phyloP scores from a whole-genome alignment of 2,888 invertebrate species.

The Agrotis puta region DNA sequence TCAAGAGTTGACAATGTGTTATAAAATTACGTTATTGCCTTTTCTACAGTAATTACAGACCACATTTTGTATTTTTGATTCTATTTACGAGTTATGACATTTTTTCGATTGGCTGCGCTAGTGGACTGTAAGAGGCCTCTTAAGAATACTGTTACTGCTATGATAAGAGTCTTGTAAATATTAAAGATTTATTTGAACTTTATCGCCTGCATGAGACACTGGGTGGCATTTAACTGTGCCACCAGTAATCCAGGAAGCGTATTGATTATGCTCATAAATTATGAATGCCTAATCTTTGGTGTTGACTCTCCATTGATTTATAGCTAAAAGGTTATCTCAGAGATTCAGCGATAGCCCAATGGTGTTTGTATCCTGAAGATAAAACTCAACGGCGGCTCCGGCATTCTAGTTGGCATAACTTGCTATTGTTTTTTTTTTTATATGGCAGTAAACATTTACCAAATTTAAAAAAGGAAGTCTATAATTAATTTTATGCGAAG shows the following conservation, averaged over 20 bases:
- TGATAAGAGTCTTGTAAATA: neutral
- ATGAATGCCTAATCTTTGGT: slow-evolving; percentile 43
- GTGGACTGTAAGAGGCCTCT: too few relatives aligned
- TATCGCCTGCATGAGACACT: neutral
- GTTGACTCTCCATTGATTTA: slow-evolving; percentile 35
- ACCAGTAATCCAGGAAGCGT: slow-evolving; percentile 18
- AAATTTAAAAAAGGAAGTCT: too few relatives aligned
- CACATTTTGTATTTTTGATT: too few relatives aligned
- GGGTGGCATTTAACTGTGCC: too few relatives aligned
- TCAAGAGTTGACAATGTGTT: too few relatives aligned
- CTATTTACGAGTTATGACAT: too few relatives aligned
- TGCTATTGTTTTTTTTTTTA: too few relatives aligned
- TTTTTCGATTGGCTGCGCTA: too few relatives aligned
- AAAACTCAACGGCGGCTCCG: neutral
- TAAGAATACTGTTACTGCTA: neutral
- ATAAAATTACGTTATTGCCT: too few relatives aligned
- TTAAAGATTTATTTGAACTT: neutral
- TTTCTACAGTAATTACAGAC: too few relatives aligned
- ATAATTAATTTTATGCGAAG: too few relatives aligned
- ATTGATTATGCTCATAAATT: slow-evolving; percentile 48
- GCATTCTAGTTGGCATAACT: neutral
- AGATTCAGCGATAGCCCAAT: slow-evolving; percentile 32
- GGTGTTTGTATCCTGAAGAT: slow-evolving; percentile 21
- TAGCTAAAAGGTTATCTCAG: slow-evolving; percentile 39
- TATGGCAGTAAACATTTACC: too few relatives aligned